Percentiles rank a stretch among this genome's conserved stretches.
Conservation (phyloP, 2,797 vertebrate species). For the Megaceryle alcyon region DNA sequence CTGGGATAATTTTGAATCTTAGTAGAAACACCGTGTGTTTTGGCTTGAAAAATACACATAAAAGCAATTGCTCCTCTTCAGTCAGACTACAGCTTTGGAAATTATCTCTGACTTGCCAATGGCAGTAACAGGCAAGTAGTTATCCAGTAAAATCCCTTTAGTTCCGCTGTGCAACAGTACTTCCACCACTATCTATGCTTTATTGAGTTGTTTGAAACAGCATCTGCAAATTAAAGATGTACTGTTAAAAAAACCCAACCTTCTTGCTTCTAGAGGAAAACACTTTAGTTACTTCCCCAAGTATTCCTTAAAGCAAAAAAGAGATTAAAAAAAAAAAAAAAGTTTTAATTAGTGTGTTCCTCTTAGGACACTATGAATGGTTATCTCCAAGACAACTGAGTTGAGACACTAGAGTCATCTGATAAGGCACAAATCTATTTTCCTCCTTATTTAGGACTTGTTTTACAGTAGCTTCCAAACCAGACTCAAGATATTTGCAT, state of each 20-base stretch:
- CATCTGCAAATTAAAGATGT: neutral
- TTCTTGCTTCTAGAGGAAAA: neutral
- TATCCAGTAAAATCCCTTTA: slow-evolving; percentile 8
- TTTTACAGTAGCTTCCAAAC: neutral
- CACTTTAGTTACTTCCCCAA: neutral
- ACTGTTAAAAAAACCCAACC: fast-evolving
- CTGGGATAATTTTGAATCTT: neutral
- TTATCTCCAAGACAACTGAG: neutral
- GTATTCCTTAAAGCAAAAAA: neutral
- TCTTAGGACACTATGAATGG: neutral
- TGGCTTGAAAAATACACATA: slow-evolving; percentile 25
- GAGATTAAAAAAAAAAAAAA: neutral
- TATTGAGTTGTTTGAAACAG: neutral
- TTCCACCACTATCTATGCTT: neutral
- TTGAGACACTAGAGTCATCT: neutral
- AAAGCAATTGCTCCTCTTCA: slow-evolving; percentile 28
- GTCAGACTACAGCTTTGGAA: slow-evolving; percentile 10
- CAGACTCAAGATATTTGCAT: neutral
- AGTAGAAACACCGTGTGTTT: neutral
- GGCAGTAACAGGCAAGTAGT: neutral
- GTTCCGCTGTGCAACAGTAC: neutral
- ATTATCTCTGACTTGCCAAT: slow-evolving; percentile 1
- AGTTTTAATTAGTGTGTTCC: neutral
- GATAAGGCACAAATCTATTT: neutral
- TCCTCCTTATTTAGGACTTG: neutral